Conservation (phyloP, 2,797 vertebrate genomes). For the Gambusia yucatana region DNA sequence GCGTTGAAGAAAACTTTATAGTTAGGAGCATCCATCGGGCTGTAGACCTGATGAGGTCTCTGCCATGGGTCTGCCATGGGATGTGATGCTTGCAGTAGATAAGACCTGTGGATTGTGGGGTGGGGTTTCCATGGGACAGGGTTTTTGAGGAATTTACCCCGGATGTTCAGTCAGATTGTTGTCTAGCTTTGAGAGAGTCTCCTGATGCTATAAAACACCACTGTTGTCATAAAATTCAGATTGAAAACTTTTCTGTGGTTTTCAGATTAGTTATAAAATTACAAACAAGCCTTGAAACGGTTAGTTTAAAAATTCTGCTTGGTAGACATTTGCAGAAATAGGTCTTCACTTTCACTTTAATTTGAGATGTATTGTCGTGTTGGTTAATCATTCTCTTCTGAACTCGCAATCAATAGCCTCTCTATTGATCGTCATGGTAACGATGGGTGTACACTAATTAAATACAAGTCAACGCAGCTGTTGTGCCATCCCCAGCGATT, state of each 20-base stretch:
- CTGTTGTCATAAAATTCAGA: neutral
- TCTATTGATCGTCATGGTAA: conserved; percentile 11
- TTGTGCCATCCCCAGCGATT: conserved; percentile 6
- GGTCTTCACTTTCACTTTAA: neutral
- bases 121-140: neutral
- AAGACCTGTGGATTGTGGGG: conserved; percentile 4
- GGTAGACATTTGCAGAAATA: neutral
- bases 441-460: conserved; percentile 3
- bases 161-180: conserved; percentile 7
- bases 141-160: neutral
- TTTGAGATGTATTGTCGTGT: neutral
- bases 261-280: neutral
- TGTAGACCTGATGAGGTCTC: neutral
- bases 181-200: neutral
- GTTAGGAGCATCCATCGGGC: neutral
- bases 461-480: conserved; percentile 2
- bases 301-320: neutral
- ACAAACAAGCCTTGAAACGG: neutral
- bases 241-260: neutral
- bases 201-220: neutral
- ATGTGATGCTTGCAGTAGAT: conserved; percentile 12
- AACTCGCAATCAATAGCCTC: neutral
- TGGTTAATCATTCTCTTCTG: conserved; percentile 9
- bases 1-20: neutral
- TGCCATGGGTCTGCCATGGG: neutral